phyloP scores from a whole-genome alignment of 2,797 vertebrate species.

The Myiotriccus ornatus region DNA sequence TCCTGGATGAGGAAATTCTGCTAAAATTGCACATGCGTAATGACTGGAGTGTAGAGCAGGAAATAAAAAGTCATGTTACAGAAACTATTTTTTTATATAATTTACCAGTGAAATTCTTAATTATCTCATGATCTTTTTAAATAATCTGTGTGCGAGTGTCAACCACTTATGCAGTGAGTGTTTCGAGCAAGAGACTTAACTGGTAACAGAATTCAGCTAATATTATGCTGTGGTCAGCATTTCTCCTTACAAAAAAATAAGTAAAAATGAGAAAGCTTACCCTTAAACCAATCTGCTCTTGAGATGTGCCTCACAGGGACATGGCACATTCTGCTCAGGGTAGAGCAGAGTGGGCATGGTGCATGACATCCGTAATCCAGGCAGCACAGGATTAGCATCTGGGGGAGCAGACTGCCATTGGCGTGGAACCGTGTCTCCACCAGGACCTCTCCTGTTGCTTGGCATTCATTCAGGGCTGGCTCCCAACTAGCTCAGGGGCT shows the following conservation, averaged over 20 bases:
- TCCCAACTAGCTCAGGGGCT: accelerated
- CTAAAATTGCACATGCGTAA: not conserved
- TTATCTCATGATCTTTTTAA: not conserved
- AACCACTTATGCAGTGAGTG: not conserved
- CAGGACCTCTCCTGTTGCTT: not conserved
- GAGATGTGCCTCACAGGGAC: not conserved
- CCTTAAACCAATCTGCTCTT: not conserved
- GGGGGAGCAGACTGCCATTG: not conserved
- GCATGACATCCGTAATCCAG: not conserved
- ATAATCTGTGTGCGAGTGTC: not conserved
- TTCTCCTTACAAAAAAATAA: not conserved
- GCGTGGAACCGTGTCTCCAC: not conserved
- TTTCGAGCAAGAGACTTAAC: not conserved
- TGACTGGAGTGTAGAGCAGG: not conserved
- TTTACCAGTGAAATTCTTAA: not conserved
- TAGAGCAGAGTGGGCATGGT: not conserved
- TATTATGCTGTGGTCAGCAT: accelerated
- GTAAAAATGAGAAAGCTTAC: not conserved
- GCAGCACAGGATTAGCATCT: not conserved
- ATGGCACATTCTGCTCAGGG: not conserved
- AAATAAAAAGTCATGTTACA: not conserved
- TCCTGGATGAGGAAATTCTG: not conserved
- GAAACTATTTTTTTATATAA: not conserved
- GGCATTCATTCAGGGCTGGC: not conserved
- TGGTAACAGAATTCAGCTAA: not conserved